Evolutionary conservation across 1,140 invertebrate genomes (phyloP), one percentile per base, ranked within the genome.

Genomic region (Eumeta japonica): DNA sequence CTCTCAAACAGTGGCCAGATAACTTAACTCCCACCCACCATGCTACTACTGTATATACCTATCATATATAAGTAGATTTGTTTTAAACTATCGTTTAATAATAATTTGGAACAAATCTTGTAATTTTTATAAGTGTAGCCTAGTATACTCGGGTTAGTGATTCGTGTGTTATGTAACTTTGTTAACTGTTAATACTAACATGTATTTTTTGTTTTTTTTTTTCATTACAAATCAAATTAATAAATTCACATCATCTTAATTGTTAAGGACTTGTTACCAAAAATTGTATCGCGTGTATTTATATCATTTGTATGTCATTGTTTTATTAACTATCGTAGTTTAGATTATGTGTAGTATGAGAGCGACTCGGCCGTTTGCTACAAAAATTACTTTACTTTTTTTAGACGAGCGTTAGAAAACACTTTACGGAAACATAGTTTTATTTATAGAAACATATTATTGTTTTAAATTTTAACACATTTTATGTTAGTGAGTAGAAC

Each of bases 211-310:
- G 29, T 15, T 15, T 31, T 31, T 31, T 31, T 31, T 12, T 31
- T 12, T 31, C 12, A 10, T 12, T 7, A 12, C 14, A 31, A 11
- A 31, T 15, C 12, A 31, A 7, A 7, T 24, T n/a, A 24, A n/a
- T n/a, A n/a, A n/a, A 7, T 5, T n/a, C 20, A 7, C 20, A 24
- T 24, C 20, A n/a, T 51, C 19, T 63, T 67, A 59, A 61, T 58
- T 58, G 62, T 57, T 73, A 73, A 73, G 68, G 55, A 66, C 59
- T 74, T 68, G 68, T 74, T 74, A 74, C 70, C 70, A 74, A 74
- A 30, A 30, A 10, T 30, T 30, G 28, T 74, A 74, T 71, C 61
- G 12, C 16, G 64, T 66, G 24, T 57, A 64, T 72, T 65, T 72
- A 66, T 70, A 58, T 42, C 43, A 45, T 41, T 38, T 35, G 35